Evolutionary conservation across 2,113 vertebrate genomes (phyloP).

Genomic region (Pangasianodon hypophthalmus): DNA sequence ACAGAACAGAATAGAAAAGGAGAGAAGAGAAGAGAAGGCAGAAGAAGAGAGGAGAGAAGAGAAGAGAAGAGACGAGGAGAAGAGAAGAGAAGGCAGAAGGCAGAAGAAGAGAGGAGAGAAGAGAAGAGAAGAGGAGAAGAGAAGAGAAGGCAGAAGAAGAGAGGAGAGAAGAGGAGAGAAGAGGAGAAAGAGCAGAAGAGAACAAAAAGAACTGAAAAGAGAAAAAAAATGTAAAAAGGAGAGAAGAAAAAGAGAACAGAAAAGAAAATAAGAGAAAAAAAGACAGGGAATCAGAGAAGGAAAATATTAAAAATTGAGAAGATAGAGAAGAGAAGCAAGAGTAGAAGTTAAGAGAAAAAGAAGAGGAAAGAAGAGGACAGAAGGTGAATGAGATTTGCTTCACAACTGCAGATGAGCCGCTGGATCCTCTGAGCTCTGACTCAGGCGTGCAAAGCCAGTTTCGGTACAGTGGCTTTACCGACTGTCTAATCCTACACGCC

Average conservation of each 20-base stretch:
- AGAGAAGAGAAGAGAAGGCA: not conserved
- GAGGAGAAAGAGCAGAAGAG: not conserved
- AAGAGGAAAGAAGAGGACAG: conserved; percentile 14
- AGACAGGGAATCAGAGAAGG: not conserved
- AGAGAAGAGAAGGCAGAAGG: not conserved
- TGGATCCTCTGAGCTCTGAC: conserved; percentile 49
- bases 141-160: not conserved
- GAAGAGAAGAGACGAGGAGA: not conserved
- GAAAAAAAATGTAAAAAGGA: not conserved
- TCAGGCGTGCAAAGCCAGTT: conserved; percentile 49
- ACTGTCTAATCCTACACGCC: conserved; percentile 47
- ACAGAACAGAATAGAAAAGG: not conserved
- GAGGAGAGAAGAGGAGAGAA: not conserved
- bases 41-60: not conserved
- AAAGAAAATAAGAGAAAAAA: not conserved
- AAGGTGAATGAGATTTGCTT: conserved; percentile 47
- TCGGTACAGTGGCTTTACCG: conserved; percentile 50
- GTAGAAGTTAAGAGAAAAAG: not conserved
- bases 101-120: not conserved
- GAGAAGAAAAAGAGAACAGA: conserved; percentile 4
- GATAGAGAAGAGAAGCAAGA: no score
- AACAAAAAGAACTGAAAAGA: not conserved
- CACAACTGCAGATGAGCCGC: conserved; percentile 39
- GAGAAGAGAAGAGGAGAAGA: not conserved
- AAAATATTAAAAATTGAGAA: not conserved